Evolutionary conservation across 2,113 vertebrate genomes (phyloP).

Genomic region (Ranitomeya imitator): DNA sequence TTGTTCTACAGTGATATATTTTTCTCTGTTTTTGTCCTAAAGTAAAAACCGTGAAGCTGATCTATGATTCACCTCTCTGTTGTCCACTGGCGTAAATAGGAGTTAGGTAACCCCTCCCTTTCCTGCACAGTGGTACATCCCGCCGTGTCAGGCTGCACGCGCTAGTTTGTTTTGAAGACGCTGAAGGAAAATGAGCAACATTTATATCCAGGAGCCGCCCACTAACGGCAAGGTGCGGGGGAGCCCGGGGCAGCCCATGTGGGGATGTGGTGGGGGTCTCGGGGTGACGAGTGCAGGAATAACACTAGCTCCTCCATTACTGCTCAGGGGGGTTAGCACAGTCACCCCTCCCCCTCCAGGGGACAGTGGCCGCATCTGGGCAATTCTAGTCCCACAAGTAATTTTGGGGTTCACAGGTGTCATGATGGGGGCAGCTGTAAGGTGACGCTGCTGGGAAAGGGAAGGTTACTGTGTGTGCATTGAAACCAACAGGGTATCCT

Average conservation of each 20-base stretch:
- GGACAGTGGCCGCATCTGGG: too few species aligned
- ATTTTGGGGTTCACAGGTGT: too few species aligned
- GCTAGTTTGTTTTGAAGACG: constrained; percentile 25
- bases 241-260: background rate
- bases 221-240: constrained; percentile 90
- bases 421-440: too few species aligned
- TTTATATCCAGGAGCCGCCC: constrained; percentile 96
- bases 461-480: too few species aligned
- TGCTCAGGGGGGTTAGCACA: too few species aligned
- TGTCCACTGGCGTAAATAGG: background rate
- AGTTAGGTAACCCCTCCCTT: background rate
- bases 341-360: too few species aligned
- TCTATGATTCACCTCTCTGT: background rate
- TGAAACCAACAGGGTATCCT: too few species aligned
- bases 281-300: background rate
- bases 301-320: too few species aligned
- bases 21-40: background rate
- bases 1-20: background rate
- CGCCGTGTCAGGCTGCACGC: constrained; percentile 21
- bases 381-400: too few species aligned
- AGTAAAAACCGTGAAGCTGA: background rate
- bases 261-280: background rate
- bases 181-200: constrained; percentile 85
- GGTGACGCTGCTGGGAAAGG: too few species aligned
- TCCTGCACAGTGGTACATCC: background rate